phyloP scores from a whole-genome alignment of 2,888 invertebrate genomes.

The Mallateleia sp. region DNA sequence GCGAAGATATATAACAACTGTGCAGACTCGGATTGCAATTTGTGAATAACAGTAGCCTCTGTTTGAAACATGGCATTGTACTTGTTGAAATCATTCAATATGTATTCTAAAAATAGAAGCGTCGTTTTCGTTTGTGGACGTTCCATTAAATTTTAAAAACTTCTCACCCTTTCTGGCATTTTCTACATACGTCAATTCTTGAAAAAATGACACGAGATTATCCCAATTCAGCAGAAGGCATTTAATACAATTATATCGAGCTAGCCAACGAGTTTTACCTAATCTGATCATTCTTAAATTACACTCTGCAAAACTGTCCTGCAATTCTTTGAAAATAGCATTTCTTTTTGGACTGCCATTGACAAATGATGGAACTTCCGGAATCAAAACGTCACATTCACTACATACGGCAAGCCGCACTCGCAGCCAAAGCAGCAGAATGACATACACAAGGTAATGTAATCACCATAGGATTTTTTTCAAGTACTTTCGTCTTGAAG shows the following conservation, averaged over 20 bases:
- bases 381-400: neutral
- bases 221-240: constrained; percentile 38
- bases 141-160: constrained; percentile 3
- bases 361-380: constrained; percentile 12
- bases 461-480: constrained; percentile 18
- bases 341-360: constrained; percentile 28
- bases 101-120: neutral
- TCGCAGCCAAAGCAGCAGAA: constrained; percentile 31
- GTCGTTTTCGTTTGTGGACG: neutral
- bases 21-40: neutral
- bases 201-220: constrained; percentile 22
- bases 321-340: constrained; percentile 42
- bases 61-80: constrained; percentile 10
- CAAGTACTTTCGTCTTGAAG: constrained; percentile 48
- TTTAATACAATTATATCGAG: constrained; percentile 18
- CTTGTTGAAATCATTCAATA: neutral
- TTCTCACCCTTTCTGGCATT: neutral
- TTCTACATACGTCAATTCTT: neutral
- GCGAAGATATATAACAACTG: neutral
- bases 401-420: no score
- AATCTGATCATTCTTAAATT: constrained; percentile 32
- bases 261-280: constrained; percentile 53
- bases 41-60: neutral
- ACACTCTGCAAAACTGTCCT: constrained; percentile 17
- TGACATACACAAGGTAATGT: constrained; percentile 41